A percentile compares a stretch with the other conserved stretches of the same genome.
These are phyloP conservation scores for Crioceris asparagi DNA, from an alignment of 2,888 invertebrate genomes.

Conservation along the genomic window DNA sequence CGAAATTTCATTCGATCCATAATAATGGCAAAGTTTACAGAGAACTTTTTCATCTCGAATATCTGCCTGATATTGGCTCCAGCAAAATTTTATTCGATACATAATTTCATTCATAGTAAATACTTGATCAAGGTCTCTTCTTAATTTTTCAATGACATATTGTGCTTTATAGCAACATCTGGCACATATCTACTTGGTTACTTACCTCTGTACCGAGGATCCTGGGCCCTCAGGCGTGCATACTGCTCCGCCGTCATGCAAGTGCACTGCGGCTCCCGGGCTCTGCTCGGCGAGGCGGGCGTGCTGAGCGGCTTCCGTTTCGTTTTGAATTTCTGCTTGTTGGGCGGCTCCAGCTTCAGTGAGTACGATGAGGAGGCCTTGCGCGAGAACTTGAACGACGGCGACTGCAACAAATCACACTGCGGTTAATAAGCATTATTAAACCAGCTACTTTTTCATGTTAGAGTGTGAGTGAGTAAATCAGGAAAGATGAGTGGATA, in stretches of 20 bases:
- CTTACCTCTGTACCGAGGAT: conserved; percentile 63
- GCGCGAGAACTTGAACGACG: conserved; percentile 94
- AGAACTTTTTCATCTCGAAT: too few species aligned
- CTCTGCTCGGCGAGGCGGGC: conserved; percentile 81
- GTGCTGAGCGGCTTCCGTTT: conserved; percentile 68
- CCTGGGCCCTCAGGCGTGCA: conserved; percentile 72
- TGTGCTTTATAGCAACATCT: too few species aligned
- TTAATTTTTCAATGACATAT: too few species aligned
- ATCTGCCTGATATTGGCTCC: too few species aligned
- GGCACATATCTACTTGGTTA: too few species aligned
- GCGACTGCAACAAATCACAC: conserved; percentile 77
- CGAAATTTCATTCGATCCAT: too few species aligned
- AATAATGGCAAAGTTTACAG: too few species aligned
- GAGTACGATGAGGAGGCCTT: conserved; percentile 96
- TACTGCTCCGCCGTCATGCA: conserved; percentile 93
- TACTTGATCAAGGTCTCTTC: too few species aligned
- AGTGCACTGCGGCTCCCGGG: conserved; percentile 83
- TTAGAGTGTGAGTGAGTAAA: too few species aligned
- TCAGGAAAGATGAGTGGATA: too few species aligned
- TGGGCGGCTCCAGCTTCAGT: conserved; percentile 83
- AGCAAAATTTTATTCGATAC: too few species aligned
- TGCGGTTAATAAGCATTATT: conserved; percentile 37
- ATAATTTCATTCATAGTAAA: too few species aligned
- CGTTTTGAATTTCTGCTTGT: conserved; percentile 75
- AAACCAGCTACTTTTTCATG: conserved; percentile 12